Evolutionary conservation across 2,797 vertebrate species (phyloP).

Genomic region (Echeneis naucrates): DNA sequence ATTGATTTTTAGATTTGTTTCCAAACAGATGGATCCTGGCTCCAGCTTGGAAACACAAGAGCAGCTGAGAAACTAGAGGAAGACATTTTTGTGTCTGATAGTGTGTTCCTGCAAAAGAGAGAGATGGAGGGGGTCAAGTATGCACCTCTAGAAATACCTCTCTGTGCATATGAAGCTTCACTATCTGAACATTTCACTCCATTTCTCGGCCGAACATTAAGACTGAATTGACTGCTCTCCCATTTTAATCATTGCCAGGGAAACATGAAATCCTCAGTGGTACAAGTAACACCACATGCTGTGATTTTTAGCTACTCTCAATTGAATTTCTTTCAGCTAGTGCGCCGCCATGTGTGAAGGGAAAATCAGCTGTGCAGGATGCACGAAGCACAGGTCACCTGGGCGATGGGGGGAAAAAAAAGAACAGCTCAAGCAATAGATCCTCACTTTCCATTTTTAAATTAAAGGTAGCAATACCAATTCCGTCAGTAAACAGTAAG

Average conservation of each 20-base stretch:
- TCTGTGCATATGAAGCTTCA: neutral
- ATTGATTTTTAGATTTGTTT: conserved; percentile 65
- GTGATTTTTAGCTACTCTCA: conserved; percentile 25
- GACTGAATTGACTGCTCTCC: conserved; percentile 35
- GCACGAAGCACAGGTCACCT: neutral
- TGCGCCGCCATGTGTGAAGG: conserved; percentile 18
- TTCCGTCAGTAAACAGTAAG: neutral
- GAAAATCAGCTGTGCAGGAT: conserved; percentile 34
- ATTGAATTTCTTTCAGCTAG: conserved; percentile 27
- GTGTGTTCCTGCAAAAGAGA: neutral
- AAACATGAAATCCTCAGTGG: conserved; percentile 22
- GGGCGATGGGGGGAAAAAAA: neutral
- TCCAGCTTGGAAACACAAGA: conserved; percentile 29
- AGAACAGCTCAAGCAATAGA: neutral
- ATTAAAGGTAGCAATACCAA: neutral
- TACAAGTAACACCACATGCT: neutral
- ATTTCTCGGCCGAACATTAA: conserved; percentile 1
- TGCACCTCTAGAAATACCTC: neutral
- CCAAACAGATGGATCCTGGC: conserved; percentile 32
- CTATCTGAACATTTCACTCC: conserved; percentile 10
- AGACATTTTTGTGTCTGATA: conserved; percentile 12
- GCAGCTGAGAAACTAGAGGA: conserved; percentile 22
- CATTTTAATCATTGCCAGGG: conserved; percentile 21
- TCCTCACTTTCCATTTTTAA: neutral
- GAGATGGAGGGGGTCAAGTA: neutral